Conservation (phyloP, 2,113 vertebrate species). For the Pygoscelis antarcticus region DNA sequence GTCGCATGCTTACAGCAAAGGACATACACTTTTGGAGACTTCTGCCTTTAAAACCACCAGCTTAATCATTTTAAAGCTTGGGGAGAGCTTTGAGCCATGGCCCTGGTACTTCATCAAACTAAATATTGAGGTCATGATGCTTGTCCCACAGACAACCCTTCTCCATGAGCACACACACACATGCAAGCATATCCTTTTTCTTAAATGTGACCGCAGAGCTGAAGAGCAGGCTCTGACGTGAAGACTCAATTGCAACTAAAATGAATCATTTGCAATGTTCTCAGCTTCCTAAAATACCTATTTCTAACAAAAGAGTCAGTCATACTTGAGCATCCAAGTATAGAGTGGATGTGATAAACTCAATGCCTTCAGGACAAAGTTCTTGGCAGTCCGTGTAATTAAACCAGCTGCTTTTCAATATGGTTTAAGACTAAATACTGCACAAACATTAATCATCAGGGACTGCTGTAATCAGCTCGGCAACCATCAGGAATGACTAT, state of each 20-base stretch:
- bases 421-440: conserved; percentile 46
- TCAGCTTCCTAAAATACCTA: conserved; percentile 31
- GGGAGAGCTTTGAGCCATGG: not conserved
- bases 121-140: not conserved
- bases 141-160: not conserved
- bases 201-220: not conserved
- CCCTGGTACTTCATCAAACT: not conserved
- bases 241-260: not conserved
- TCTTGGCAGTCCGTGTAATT: conserved; percentile 23
- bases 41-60: not conserved
- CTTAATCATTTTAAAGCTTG: not conserved
- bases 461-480: conserved; percentile 22
- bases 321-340: conserved; percentile 5
- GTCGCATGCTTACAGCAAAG: not conserved
- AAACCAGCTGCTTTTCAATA: conserved; percentile 60
- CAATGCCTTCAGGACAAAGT: conserved; percentile 52
- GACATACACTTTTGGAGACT: not conserved
- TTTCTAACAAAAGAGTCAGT: conserved; percentile 37
- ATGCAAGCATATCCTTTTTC: not conserved
- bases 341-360: conserved; percentile 47
- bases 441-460: conserved; percentile 52
- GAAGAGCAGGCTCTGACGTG: not conserved
- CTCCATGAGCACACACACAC: not conserved
- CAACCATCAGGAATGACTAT: not conserved
- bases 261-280: not conserved